A percentile compares a stretch with the other conserved stretches of the same genome.
Evolutionary conservation across 1,140 invertebrate species (phyloP).

Genomic region (Lasioglossum baleicum): DNA sequence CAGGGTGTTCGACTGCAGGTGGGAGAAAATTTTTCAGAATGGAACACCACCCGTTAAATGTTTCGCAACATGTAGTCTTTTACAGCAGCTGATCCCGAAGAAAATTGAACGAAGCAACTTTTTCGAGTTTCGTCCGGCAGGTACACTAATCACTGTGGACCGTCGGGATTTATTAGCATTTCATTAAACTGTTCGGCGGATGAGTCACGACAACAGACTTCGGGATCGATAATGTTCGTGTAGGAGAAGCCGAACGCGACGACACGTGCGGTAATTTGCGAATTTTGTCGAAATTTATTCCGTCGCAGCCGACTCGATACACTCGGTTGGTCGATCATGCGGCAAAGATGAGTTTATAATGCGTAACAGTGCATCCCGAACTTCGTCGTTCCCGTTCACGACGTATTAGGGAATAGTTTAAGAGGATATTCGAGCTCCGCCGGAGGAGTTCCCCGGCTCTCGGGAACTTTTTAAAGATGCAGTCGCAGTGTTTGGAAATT

Average conservation of each 20-base stretch:
- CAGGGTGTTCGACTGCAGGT: too few species aligned
- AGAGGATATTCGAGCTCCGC: not conserved
- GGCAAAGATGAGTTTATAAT: conserved; percentile 14
- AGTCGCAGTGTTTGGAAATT: not conserved
- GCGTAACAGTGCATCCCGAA: not conserved
- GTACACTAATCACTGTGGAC: too few species aligned
- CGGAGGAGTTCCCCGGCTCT: not conserved
- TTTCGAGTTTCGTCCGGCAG: too few species aligned
- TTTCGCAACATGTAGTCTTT: too few species aligned
- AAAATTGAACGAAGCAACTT: too few species aligned
- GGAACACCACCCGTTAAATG: too few species aligned
- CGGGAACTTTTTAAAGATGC: not conserved
- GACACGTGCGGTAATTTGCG: not conserved
- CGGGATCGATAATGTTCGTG: not conserved
- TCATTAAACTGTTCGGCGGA: too few species aligned
- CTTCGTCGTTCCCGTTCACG: not conserved
- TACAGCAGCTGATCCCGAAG: too few species aligned
- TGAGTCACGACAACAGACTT: too few species aligned
- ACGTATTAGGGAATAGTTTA: conserved; percentile 8
- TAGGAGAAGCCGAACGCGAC: not conserved
- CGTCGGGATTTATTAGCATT: too few species aligned
- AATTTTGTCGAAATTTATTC: conserved; percentile 5
- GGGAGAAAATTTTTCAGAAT: too few species aligned
- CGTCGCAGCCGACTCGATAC: not conserved
- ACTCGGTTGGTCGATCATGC: conserved; percentile 8